Conservation (phyloP, 2,797 vertebrate species). For the Lithobates pipiens region DNA sequence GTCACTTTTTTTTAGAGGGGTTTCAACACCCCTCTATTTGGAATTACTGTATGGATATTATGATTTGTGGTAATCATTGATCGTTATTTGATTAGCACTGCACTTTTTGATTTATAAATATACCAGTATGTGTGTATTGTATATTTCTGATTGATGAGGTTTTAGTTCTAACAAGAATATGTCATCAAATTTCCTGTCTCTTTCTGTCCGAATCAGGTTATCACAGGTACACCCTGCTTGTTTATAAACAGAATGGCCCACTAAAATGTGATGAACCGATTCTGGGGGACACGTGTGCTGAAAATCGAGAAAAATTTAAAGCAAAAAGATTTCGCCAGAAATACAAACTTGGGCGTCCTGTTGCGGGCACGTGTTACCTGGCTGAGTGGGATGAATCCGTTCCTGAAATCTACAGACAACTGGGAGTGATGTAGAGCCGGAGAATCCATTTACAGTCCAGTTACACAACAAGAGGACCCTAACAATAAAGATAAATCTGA, state of each 20-base stretch:
- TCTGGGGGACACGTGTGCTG: conserved; percentile 86
- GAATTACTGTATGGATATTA: too few relatives aligned
- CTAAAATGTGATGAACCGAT: conserved; percentile 83
- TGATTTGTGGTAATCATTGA: too few relatives aligned
- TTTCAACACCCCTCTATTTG: too few relatives aligned
- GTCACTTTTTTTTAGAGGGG: too few relatives aligned
- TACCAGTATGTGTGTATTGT: too few relatives aligned
- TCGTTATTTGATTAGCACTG: too few relatives aligned
- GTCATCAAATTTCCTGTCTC: background rate
- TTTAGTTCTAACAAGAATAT: background rate
- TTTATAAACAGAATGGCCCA: conserved; percentile 85
- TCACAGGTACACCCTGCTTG: conserved; percentile 95
- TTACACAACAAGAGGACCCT: background rate
- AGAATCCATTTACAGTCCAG: background rate
- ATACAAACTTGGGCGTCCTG: conserved; percentile 81
- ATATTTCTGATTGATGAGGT: background rate
- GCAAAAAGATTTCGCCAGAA: conserved; percentile 87
- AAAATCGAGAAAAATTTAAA: conserved; percentile 89
- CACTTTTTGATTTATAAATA: too few relatives aligned
- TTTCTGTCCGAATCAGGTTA: conserved; percentile 77
- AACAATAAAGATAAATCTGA: background rate
- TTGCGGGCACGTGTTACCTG: conserved; percentile 91
- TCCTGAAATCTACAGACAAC: conserved; percentile 91
- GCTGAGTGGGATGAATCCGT: conserved; percentile 95
- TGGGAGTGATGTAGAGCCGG: conserved; percentile 65